A percentile compares a stretch with the other conserved stretches of the same genome.
phyloP scores from a whole-genome alignment of 1,140 invertebrate genomes.

The Aporrectodea caliginosa region DNA sequence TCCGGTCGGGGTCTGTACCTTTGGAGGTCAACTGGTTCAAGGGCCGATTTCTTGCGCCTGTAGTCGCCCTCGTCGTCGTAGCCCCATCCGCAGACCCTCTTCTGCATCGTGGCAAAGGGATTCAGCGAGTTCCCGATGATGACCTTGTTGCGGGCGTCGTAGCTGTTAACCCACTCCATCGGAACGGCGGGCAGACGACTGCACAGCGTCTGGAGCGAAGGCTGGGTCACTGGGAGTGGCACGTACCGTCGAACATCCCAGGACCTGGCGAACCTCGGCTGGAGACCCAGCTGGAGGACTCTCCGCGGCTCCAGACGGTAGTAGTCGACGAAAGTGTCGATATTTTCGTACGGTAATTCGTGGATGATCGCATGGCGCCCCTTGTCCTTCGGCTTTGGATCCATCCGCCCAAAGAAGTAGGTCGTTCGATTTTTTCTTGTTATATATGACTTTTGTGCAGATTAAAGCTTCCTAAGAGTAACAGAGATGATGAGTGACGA shows the following conservation, averaged over 20 bases:
- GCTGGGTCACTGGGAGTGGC: background rate
- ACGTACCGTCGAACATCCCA: background rate
- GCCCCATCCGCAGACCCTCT: background rate
- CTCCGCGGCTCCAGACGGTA: background rate
- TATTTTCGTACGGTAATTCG: background rate
- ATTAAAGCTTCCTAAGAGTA: too few relatives aligned
- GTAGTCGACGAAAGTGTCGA: background rate
- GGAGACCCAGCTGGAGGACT: background rate
- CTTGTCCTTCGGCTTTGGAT: background rate
- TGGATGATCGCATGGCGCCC: background rate
- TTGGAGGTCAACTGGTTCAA: background rate
- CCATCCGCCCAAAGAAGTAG: background rate
- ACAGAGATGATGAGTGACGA: too few relatives aligned
- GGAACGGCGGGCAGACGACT: background rate
- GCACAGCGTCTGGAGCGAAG: background rate
- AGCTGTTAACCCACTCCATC: background rate
- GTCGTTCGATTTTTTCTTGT: too few relatives aligned
- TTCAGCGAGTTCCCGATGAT: background rate
- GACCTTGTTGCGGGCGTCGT: background rate
- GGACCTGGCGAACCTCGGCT: background rate
- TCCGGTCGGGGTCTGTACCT: background rate
- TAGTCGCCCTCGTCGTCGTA: background rate
- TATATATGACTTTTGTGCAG: too few relatives aligned
- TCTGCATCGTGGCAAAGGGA: background rate
- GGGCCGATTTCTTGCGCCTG: background rate